Base-by-base conservation (phyloP, 2,797 vertebrate genomes). In the Nannoperca australis region DNA sequence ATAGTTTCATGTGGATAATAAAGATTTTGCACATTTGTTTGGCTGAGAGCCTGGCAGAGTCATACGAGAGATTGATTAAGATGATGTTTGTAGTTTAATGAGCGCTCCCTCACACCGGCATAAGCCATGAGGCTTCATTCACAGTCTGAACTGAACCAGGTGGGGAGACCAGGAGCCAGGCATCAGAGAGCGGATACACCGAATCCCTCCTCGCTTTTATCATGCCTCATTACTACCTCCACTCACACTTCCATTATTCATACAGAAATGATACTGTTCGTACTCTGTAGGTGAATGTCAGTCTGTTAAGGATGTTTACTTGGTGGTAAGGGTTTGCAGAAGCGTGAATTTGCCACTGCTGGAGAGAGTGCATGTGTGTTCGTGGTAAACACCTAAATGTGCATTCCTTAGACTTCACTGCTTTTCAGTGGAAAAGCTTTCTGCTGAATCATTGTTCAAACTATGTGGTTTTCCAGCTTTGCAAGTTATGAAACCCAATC, bases 171-270 rank as follows among this genome's bases (percentile, higher is more conserved):
- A 62, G 76, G 65, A 76, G 75, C 67, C 81, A 84, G 79, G 59
- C 72, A 10, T 73, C 53, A 30, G 27, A 61, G 32, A 73, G 73
- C 49, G 0, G 79, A 87, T 75, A 50, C 59, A 71, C 69, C 34
- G 7, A 68, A 58, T 85, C 76, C 70, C 44, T 38, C 66, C 55
- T 20, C 11, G 7, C 79, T 81, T 86, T 75, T 75, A 85, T 92
- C 85, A 90, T 59, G 86, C 89, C 70, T 84, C 85, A 88, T 91
- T 90, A 79, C 73, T 58, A 47, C 73, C 70, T 70, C 68, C 76
- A 49, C 82, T 78, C 71, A 42, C 49, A 49, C 55, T 42, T 34
- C 49, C 67, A 74, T 89, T 53, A 83, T 70, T 81, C 73, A 87
- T 49, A 51, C 56, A 53, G 69, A 62, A 53, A 11, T 34, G 61